Evolutionary conservation across 2,797 vertebrate species (phyloP), one percentile per base, ranked within the genome.

Genomic region (Microcaecilia unicolor): DNA sequence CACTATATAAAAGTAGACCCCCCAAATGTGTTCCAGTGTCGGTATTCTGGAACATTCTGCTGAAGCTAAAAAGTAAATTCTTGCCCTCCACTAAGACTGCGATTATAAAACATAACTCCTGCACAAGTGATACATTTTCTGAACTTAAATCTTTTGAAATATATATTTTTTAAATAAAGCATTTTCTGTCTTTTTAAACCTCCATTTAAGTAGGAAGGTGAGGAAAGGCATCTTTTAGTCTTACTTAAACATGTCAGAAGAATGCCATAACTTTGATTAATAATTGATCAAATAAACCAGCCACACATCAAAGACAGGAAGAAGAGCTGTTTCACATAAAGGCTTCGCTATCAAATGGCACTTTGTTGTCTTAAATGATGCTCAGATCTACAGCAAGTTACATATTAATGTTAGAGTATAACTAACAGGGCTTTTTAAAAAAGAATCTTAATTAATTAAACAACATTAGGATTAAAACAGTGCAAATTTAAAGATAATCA

Each of bases 281-380:
- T 99, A 98, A 94, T 99, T 92, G 93, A 99, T 98, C 92, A 96
- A 88, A 93, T 73, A 74, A 88, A 84, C 82, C 84, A 64, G 67
- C 55, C 74, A 41, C 51, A 82, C 91, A 93, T 98, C 90, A 99
- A 98, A 98, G 93, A 74, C 92, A 92, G 92, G 92, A 98, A 97
- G 91, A 84, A 80, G 81, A 77, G 79, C 76, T 76, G 69, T 76
- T 89, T 79, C 73, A 34, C 77, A 80, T 88, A 90, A 86, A 78
- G 83, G 78, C 77, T 78, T 62, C 63, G 35, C 85, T 90, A 90
- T 93, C 92, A 93, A 94, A 93, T 70, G 57, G 44, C 76, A 89
- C 94, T 97, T 98, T 99, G 93, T 97, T 97, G 91, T 97, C 86
- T 87, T 88, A 89, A 88, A 83, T 76, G 50, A 75, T 61, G 81